Base-by-base conservation (phyloP, 2,113 vertebrate species). In the Glareola pratincola region DNA sequence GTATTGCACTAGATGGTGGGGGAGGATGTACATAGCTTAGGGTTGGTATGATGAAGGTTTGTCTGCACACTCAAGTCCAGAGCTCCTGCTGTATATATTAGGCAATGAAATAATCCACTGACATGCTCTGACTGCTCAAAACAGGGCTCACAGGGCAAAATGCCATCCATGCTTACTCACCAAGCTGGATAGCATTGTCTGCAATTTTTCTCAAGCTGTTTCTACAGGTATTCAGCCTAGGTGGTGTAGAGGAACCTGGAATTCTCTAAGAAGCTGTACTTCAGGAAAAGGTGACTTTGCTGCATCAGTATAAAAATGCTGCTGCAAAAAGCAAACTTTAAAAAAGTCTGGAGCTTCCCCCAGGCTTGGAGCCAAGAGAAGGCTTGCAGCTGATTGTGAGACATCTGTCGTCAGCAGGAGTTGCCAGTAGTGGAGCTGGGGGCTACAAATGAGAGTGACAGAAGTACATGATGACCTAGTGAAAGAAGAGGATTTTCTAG, bases 351-450 rank as follows among this genome's bases (percentile, higher is more conserved):
- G 57, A 95, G 66, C 81, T 96, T 94, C 71, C 74, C 53, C 74
- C 74, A 79, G 94, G 96, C 94, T 82, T 90, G 48, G 63, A 94
- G 96, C 96, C 93, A 95, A 96, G 77, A 93, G 78, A 56, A 75
- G 66, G 73, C 92, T 94, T 92, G 66, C 84, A 92, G 91, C 80
- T 95, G 94, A 94, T 96, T 76, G 66, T 92, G 93, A 96, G 93
- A 90, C 93, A 96, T 96, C 96, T 96, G 96, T 96, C 92, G 79
- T 93, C 93, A 83, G 93, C 90, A 94, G 96, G 93, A 94, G 69
- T 88, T 97, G 96, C 90, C 94, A 94, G 93, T 82, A 91, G 90
- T 85, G 59, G 81, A 95, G 57, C 90, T 95, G 53, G 87, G 84
- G 90, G 77, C 94, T 95, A 79, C 87, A 91, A 88, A 94, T 90